Evolutionary conservation across 2,113 vertebrate genomes (phyloP).

Genomic region (Apteryx mantelli): DNA sequence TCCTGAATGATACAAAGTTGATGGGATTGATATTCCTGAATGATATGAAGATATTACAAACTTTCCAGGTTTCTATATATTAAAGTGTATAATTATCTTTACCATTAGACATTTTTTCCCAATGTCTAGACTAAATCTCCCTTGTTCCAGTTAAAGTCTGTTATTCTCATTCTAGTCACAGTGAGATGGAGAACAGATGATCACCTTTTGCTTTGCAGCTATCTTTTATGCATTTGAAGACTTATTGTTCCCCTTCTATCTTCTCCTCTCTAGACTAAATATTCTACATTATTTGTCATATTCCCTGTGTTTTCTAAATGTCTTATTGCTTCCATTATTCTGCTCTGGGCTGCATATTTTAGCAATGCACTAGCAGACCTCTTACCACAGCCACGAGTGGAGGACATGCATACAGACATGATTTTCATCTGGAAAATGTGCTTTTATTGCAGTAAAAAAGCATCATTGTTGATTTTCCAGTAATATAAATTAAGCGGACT

Average conservation of each 20-base stretch:
- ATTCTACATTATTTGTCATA: not conserved
- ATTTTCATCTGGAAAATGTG: not conserved
- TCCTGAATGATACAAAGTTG: not conserved
- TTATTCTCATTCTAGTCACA: not conserved
- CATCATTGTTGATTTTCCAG: not conserved
- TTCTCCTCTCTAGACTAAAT: not conserved
- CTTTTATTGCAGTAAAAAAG: not conserved
- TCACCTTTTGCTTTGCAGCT: not conserved
- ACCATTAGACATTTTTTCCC: not conserved
- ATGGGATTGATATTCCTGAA: too few species aligned
- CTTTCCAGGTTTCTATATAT: not conserved
- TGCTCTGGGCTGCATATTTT: not conserved
- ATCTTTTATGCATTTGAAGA: not conserved
- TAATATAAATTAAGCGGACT: not conserved
- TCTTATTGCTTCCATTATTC: not conserved
- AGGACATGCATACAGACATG: not conserved
- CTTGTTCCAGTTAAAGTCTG: not conserved
- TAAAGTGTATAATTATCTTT: not conserved
- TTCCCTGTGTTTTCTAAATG: not conserved
- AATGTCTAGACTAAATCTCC: not conserved
- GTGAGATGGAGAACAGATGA: not conserved
- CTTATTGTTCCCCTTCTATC: not conserved
- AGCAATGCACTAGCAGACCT: not conserved
- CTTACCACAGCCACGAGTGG: not conserved
- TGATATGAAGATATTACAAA: not conserved